Conservation (phyloP, 2,797 vertebrate species). For the Darevskia nairensis region DNA sequence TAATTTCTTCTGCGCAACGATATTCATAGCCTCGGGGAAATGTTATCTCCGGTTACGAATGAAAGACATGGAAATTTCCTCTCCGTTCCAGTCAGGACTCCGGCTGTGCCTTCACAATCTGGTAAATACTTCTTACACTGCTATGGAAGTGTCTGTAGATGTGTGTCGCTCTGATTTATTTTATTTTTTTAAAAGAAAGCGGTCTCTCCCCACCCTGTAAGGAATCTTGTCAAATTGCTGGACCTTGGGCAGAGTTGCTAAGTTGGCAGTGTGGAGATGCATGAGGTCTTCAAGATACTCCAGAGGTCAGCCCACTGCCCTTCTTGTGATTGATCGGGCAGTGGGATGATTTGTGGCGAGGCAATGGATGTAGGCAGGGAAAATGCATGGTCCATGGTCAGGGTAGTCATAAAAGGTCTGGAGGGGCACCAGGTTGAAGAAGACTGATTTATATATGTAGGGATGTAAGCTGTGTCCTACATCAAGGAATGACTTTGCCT, state of each 20-base stretch:
- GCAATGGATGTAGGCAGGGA: neutral
- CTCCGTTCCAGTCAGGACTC: neutral
- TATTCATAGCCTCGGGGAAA: neutral
- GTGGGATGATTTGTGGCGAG: neutral
- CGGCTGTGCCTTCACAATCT: neutral
- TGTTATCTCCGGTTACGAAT: conserved; percentile 2
- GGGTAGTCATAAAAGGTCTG: no score
- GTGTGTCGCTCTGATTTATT: no score
- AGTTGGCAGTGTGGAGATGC: neutral
- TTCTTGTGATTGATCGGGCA: conserved; percentile 8
- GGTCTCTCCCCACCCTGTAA: neutral
- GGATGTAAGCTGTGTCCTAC: neutral
- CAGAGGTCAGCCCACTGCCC: conserved; percentile 17
- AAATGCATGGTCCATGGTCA: neutral
- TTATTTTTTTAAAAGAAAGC: no score
- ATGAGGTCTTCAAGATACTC: conserved; percentile 13
- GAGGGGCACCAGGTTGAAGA: no score
- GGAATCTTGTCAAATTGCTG: neutral
- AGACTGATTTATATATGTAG: neutral
- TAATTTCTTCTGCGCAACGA: neutral
- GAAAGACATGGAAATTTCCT: conserved; percentile 16
- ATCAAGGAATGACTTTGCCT: neutral
- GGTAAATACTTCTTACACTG: neutral
- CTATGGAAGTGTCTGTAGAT: neutral
- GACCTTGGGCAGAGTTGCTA: neutral